phyloP scores from a whole-genome alignment of 2,797 vertebrate genomes.

The Macropus fuliginosus region DNA sequence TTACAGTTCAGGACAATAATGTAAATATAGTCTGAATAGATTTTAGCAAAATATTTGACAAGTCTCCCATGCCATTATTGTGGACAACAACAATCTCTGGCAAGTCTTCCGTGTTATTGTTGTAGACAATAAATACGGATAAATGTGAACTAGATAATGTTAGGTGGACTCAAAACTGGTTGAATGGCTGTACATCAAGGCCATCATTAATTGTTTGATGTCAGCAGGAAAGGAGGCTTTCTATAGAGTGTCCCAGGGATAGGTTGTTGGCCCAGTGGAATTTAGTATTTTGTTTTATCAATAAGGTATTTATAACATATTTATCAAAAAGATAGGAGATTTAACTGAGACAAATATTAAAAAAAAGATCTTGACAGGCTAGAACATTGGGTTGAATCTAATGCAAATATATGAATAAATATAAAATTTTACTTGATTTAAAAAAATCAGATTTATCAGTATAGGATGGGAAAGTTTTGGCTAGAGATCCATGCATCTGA shows the following conservation, averaged over 20 bases:
- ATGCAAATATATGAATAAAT: background rate
- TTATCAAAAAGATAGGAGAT: background rate
- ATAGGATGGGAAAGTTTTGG: background rate
- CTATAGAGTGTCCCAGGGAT: background rate
- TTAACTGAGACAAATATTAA: background rate
- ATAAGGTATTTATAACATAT: background rate
- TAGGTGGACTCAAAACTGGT: background rate
- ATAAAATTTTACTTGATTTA: background rate
- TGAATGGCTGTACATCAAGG: background rate
- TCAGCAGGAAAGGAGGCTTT: background rate
- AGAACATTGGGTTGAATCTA: background rate
- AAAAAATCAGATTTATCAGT: background rate
- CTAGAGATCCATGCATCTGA: background rate
- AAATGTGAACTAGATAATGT: background rate
- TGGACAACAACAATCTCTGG: no score
- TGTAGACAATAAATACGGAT: background rate
- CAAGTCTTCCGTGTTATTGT: background rate
- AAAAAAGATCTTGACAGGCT: background rate
- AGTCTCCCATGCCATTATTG: no score
- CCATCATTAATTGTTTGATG: background rate
- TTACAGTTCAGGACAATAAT: background rate
- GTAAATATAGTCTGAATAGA: background rate
- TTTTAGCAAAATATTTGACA: background rate
- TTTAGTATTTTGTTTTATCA: background rate
- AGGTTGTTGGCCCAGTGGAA: background rate